Conservation (phyloP, 2,888 invertebrate species). For the Catocala sponsa region DNA sequence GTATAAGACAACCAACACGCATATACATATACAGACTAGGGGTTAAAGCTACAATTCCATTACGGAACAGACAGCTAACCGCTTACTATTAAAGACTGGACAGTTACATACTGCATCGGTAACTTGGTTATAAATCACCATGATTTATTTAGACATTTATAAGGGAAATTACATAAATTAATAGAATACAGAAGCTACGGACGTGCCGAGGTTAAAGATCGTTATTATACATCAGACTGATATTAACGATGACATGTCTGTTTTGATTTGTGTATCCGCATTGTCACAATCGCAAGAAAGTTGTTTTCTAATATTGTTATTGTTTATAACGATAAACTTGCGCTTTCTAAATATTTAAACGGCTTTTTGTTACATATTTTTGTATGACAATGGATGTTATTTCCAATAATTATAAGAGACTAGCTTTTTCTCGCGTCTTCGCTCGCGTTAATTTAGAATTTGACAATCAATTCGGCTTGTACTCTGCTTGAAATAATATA, state of each 20-base stretch:
- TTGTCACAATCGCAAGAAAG: background rate
- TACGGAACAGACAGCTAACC: background rate
- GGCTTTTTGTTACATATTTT: too few species aligned
- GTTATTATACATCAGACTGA: background rate
- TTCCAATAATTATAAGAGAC: too few species aligned
- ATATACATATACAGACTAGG: background rate
- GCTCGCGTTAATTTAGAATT: too few species aligned
- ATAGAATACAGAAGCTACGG: slow-evolving; percentile 12
- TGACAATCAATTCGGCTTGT: too few species aligned
- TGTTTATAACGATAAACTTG: too few species aligned
- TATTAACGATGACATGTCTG: background rate
- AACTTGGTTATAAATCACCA: slow-evolving; percentile 17
- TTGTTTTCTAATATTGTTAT: too few species aligned
- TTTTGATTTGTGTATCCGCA: background rate
- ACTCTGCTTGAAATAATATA: too few species aligned
- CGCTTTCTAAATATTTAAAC: too few species aligned
- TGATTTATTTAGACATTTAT: slow-evolving; percentile 19
- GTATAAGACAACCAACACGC: background rate
- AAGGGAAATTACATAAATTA: slow-evolving; percentile 34
- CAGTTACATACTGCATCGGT: background rate
- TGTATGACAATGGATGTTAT: too few species aligned
- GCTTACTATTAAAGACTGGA: background rate
- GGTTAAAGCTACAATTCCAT: background rate
- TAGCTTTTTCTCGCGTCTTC: too few species aligned
- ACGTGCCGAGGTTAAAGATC: slow-evolving; percentile 1